A percentile compares a stretch with the other conserved stretches of the same genome.
These are phyloP conservation scores for Anthrax anthrax DNA, from an alignment of 2,888 invertebrate species.

Conservation along the genomic window DNA sequence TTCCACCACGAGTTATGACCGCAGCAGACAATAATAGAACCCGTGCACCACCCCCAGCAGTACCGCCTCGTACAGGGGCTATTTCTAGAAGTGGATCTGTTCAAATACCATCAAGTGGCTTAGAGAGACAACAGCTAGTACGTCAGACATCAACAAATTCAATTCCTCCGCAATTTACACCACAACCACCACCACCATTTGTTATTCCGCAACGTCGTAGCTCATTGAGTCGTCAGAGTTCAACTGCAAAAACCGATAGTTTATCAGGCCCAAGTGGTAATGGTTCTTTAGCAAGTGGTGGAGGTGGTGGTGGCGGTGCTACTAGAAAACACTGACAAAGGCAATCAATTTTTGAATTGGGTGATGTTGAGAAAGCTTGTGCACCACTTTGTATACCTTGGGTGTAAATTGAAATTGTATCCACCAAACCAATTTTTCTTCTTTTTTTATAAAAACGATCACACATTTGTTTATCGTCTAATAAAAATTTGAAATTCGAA, in stretches of 20 bases:
- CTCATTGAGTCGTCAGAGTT: constrained; percentile 13
- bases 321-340: constrained; percentile 9
- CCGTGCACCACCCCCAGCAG: constrained; percentile 30
- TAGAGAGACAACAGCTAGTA: constrained; percentile 17
- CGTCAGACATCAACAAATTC: constrained; percentile 32
- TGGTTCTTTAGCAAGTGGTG: constrained; percentile 2
- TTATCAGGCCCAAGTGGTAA: not conserved
- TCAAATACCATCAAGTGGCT: constrained; percentile 18
- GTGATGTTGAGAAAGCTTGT: constrained; percentile 17
- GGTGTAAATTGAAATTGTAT: too few species aligned
- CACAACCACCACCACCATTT: constrained; percentile 32
- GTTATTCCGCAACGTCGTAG: constrained; percentile 31
- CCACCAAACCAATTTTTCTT: too few species aligned
- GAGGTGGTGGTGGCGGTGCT: constrained; percentile 10
- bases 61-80: constrained; percentile 27
- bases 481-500: too few species aligned
- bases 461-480: too few species aligned
- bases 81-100: constrained; percentile 29
- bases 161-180: constrained; percentile 31
- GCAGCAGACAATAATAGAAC: constrained; percentile 18
- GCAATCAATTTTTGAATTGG: constrained; percentile 26
- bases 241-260: constrained; percentile 6
- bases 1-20: constrained; percentile 31
- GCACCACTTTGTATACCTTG: constrained; percentile 32
- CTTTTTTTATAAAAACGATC: too few species aligned